Conservation (phyloP, 2,113 vertebrate species). For the Nothocercus julius region DNA sequence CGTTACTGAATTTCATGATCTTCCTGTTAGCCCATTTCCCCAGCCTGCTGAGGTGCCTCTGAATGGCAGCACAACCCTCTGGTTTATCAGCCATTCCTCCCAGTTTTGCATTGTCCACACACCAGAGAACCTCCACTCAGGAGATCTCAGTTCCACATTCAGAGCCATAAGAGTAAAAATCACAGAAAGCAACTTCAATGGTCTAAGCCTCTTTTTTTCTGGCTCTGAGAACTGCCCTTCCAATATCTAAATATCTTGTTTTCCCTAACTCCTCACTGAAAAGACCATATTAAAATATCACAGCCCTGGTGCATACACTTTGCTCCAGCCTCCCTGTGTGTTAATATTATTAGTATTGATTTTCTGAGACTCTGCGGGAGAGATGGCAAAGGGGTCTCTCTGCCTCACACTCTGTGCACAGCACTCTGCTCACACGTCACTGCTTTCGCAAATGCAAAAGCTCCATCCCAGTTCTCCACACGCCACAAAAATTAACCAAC, state of each 20-base stretch:
- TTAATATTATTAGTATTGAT: slow-evolving; percentile 33
- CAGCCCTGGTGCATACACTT: not conserved
- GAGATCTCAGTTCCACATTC: not conserved
- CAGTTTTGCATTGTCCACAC: not conserved
- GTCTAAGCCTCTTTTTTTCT: slow-evolving; percentile 21
- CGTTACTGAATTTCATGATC: not conserved
- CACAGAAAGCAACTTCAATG: slow-evolving; percentile 14
- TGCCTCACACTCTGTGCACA: not conserved
- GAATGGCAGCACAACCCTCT: not conserved
- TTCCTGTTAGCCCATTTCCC: not conserved
- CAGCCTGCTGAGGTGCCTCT: not conserved
- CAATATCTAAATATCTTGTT: not conserved
- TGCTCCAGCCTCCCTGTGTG: not conserved
- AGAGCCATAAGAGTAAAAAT: not conserved
- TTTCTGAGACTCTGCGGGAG: not conserved
- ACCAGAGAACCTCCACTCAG: not conserved
- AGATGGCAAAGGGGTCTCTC: not conserved
- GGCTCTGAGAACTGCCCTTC: not conserved
- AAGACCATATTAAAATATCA: slow-evolving; percentile 40
- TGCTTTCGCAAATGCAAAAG: not conserved
- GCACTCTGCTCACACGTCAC: not conserved
- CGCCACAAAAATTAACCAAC: not conserved
- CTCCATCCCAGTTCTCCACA: not conserved
- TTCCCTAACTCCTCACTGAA: not conserved
- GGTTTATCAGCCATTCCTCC: not conserved